Evolutionary conservation across 2,113 vertebrate species (phyloP), one percentile per base, ranked within the genome.

Genomic region (Xenotilapia longispinis): DNA sequence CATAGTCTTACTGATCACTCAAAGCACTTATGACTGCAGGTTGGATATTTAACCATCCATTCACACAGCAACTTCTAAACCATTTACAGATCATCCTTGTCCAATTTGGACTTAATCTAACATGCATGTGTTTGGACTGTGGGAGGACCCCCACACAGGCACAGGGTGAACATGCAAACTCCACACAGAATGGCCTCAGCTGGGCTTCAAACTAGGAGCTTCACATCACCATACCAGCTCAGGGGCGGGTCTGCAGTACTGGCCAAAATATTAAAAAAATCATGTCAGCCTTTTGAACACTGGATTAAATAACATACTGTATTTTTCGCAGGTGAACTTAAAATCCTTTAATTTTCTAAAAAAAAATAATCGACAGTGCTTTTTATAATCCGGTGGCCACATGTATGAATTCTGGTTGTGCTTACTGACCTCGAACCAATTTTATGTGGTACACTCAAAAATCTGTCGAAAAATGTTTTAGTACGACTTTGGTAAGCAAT

Each of bases 331-430:
- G 1, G 9, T 19, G 57, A 33, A 60, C 15, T 60, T 33, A 33
- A 31, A 60, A 28, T 60, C 57, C 28, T 60, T 60, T 19, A 60
- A 10, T 33, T 60, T 60, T 33, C 28, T 19, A 6, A 19, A 60
- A 58, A 31, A 0, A 31, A 58, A 58, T 0, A 58, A 60, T 17
- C 26, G 8, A 60, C 28, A 31, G 14, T 33, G 28, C 2, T 6
- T 10, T 10, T 60, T 60, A 36, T 19, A 19, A 60, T 33, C 3
- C 1, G 1, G 57, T 60, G 57, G 9, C 15, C 57, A 3, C 31
- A 19, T 60, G 15, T 60, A 10, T 33, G 57, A 60, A 33, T 33
- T 60, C 5, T 60, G 57, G 0, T 0, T 60, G 57, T 60, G 28
- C 0, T 60, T 60, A 60, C 3, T 60, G 5, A 60, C 8, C 57